phyloP scores from a whole-genome alignment of 2,113 vertebrate genomes.

The Casuarius casuarius region DNA sequence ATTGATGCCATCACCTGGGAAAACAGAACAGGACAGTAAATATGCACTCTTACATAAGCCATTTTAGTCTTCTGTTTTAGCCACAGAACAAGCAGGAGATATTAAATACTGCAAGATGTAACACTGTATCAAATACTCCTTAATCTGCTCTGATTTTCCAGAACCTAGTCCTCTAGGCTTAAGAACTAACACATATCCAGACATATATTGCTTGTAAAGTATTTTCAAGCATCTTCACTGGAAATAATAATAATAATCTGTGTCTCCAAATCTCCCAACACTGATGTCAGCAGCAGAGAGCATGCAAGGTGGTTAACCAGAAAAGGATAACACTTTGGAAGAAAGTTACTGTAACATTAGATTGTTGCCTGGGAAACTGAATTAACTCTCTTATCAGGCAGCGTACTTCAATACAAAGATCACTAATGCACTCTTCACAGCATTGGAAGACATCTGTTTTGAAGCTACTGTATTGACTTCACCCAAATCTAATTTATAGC shows the following conservation, averaged over 20 bases:
- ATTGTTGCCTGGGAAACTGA: constrained; percentile 44
- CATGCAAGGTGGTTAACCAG: fast-evolving
- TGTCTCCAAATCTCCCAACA: background rate
- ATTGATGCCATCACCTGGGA: background rate
- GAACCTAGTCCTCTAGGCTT: fast-evolving
- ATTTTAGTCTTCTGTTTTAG: constrained; percentile 18
- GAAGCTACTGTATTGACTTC: background rate
- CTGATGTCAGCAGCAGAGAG: background rate
- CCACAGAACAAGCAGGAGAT: background rate
- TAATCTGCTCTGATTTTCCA: background rate
- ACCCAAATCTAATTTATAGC: background rate
- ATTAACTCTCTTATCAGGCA: constrained; percentile 17
- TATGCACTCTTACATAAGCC: background rate
- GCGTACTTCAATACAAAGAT: background rate
- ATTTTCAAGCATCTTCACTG: background rate
- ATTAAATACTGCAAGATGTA: background rate
- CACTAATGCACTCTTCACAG: background rate
- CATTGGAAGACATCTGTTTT: background rate
- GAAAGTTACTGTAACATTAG: background rate
- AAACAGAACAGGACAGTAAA: constrained; percentile 12
- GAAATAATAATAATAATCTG: background rate
- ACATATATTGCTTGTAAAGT: background rate
- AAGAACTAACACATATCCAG: background rate
- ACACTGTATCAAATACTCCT: background rate
- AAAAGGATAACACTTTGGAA: background rate